Conservation (phyloP, 1,140 invertebrate genomes). For the Octopus bimaculoides region DNA sequence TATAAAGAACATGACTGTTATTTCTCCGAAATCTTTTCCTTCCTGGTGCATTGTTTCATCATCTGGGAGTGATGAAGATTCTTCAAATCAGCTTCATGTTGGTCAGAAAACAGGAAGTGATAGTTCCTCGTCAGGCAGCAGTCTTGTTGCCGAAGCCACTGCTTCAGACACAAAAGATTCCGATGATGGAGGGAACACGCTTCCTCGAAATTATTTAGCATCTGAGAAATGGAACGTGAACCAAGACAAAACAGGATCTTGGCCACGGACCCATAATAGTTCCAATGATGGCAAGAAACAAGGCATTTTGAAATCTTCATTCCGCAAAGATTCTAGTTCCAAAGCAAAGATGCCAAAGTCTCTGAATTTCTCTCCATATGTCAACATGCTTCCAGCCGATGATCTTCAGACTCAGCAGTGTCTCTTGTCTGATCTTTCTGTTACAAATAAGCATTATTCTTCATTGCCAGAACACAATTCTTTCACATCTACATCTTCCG, state of each 20-base stretch:
- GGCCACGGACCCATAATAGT: conserved; percentile 37
- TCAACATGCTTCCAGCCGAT: conserved; percentile 41
- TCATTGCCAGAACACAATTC: conserved; percentile 2
- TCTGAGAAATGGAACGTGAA: conserved; percentile 22
- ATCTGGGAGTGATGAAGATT: conserved; percentile 38
- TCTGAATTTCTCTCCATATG: conserved; percentile 45
- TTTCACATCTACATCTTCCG: not conserved
- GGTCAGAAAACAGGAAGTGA: not conserved
- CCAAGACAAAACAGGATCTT: conserved; percentile 37
- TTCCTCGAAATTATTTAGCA: conserved; percentile 17
- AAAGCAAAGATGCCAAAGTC: conserved; percentile 38
- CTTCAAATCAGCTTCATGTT: not conserved
- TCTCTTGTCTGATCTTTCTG: conserved; percentile 34
- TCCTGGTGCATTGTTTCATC: conserved; percentile 34
- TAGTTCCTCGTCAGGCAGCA: not conserved
- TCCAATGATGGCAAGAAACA: conserved; percentile 21
- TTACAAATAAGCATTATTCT: conserved; percentile 26
- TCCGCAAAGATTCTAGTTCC: conserved; percentile 26
- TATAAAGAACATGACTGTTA: conserved; percentile 35
- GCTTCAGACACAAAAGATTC: not conserved
- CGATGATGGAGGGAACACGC: conserved; percentile 12
- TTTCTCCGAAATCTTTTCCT: conserved; percentile 33
- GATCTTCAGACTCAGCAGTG: conserved; percentile 32
- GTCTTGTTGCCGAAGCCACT: not conserved
- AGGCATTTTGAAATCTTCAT: conserved; percentile 45